phyloP scores from a whole-genome alignment of 2,888 invertebrate species.

The Trichogramma evanescens region DNA sequence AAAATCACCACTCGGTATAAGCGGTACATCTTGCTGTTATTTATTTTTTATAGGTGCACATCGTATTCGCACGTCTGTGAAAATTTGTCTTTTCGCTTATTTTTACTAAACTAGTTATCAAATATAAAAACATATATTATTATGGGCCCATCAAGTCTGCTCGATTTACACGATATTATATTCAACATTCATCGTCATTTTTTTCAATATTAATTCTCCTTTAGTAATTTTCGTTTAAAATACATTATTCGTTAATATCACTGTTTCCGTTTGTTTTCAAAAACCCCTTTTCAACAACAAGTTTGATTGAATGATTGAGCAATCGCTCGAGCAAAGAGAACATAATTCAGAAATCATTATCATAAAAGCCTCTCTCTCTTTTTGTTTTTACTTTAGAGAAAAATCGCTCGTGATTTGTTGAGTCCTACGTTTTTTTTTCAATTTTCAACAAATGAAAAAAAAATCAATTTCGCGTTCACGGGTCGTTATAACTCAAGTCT shows the following conservation, averaged over 20 bases:
- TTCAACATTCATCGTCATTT: constrained; percentile 26
- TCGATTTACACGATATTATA: constrained; percentile 39
- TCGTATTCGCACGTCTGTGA: constrained; percentile 23
- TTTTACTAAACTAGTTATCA: constrained; percentile 41
- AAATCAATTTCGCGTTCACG: no score
- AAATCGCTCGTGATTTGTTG: constrained; percentile 22
- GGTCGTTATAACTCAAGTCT: no score
- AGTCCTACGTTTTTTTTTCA: no score
- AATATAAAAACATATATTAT: constrained; percentile 42
- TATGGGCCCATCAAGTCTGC: constrained; percentile 40
- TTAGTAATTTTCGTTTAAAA: constrained; percentile 11
- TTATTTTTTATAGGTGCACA: constrained; percentile 14
- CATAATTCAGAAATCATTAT: constrained; percentile 32
- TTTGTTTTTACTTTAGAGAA: constrained; percentile 10
- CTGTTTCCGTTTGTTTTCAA: constrained; percentile 30
- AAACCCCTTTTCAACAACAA: constrained; percentile 35
- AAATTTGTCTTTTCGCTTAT: constrained; percentile 25
- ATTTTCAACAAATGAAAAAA: no score
- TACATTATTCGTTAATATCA: no score
- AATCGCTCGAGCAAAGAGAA: constrained; percentile 25
- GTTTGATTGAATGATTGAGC: constrained; percentile 40
- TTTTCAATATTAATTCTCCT: constrained; percentile 17
- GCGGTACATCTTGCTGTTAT: constrained; percentile 12
- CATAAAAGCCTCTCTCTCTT: constrained; percentile 33
- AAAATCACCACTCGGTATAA: no score